Evolutionary conservation across 2,797 vertebrate species (phyloP).

Genomic region (Hypotaenidia philippensis): DNA sequence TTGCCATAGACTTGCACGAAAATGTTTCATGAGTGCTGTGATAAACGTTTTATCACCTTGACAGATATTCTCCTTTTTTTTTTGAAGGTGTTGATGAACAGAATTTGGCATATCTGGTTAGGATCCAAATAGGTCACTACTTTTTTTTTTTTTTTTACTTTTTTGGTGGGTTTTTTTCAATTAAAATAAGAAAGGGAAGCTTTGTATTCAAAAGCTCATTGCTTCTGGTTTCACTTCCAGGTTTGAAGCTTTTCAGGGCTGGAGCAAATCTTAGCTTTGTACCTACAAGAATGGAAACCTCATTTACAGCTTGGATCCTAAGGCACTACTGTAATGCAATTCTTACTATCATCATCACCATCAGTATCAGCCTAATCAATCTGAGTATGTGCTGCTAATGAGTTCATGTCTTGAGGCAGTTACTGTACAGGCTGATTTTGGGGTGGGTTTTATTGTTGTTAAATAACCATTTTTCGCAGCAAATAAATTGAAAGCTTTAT

Average conservation of each 20-base stretch:
- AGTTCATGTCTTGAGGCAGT: neutral
- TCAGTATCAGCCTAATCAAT: constrained; percentile 49
- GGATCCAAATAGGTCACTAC: neutral
- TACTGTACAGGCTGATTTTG: neutral
- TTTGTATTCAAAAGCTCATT: neutral
- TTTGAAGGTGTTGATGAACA: neutral
- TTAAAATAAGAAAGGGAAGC: neutral
- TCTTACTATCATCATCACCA: constrained; percentile 32
- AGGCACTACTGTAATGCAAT: constrained; percentile 30
- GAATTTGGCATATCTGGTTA: neutral
- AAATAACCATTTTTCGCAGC: neutral
- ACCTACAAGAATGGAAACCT: neutral
- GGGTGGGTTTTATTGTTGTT: neutral
- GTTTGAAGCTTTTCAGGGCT: neutral
- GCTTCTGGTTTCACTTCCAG: neutral
- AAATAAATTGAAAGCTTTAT: constrained; percentile 37
- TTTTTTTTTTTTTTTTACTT: too few relatives aligned
- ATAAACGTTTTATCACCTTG: neutral
- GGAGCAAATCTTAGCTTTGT: neutral
- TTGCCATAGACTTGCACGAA: neutral
- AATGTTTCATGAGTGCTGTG: neutral
- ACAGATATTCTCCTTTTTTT: neutral
- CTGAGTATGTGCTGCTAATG: constrained; percentile 31
- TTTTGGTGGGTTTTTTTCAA: too few relatives aligned
- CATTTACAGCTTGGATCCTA: constrained; percentile 16